Conservation (phyloP, 2,888 invertebrate genomes). For the Embidobia sp. region DNA sequence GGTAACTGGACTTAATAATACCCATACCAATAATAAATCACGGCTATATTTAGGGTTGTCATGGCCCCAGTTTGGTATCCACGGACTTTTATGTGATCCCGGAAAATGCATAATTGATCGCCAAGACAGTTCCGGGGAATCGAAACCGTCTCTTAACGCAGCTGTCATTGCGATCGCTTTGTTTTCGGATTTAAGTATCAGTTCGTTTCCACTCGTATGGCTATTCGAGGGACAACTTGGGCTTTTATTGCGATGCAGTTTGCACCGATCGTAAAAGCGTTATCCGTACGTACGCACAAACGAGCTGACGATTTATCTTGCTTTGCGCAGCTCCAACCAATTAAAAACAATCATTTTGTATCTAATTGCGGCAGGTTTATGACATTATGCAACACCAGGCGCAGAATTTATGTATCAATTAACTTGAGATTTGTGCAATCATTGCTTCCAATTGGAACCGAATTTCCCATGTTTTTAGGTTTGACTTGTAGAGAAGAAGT, state of each 20-base stretch:
- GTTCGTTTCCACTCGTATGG: conserved; percentile 16
- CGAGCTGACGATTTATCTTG: conserved; percentile 27
- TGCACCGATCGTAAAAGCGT: conserved; percentile 47
- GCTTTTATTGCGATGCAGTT: conserved; percentile 45
- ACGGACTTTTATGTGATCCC: conserved; percentile 57
- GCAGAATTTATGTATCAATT: conserved; percentile 22
- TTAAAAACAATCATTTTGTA: conserved; percentile 40
- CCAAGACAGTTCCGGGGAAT: background rate
- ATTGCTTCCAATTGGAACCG: conserved; percentile 18
- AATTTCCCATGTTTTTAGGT: background rate
- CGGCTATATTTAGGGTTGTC: conserved; percentile 73
- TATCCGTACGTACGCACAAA: conserved; percentile 14
- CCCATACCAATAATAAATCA: conserved; percentile 77
- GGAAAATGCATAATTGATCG: conserved; percentile 34
- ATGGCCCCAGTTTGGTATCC: too few relatives aligned
- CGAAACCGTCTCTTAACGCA: too few relatives aligned
- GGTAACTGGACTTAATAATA: conserved; percentile 78
- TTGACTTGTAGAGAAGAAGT: too few relatives aligned
- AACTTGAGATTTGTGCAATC: background rate
- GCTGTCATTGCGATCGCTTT: too few relatives aligned
- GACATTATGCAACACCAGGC: conserved; percentile 16
- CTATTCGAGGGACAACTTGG: conserved; percentile 26
- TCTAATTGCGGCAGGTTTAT: conserved; percentile 29
- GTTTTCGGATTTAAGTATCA: background rate
- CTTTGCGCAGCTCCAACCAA: conserved; percentile 14